These are phyloP conservation scores for Decapterus maruadsi DNA, from an alignment of 2,797 vertebrate genomes.

Conservation along the genomic window DNA sequence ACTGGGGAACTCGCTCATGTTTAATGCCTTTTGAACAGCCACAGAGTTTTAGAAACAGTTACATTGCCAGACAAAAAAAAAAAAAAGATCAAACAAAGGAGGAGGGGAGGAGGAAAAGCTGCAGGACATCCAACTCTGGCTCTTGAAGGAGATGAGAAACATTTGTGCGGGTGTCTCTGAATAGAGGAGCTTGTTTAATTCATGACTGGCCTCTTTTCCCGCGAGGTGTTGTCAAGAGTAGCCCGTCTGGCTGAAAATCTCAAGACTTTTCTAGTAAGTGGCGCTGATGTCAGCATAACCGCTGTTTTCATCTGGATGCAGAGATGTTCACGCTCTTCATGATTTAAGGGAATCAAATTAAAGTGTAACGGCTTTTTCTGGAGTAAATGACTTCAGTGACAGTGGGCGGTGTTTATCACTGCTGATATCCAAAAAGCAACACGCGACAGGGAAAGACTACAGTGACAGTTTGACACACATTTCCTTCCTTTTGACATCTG, in stretches of 20 bases:
- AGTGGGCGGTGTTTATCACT: not conserved
- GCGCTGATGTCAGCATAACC: constrained; percentile 36
- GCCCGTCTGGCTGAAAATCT: constrained; percentile 21
- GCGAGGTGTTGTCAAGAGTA: constrained; percentile 26
- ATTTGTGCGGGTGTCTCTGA: constrained; percentile 62
- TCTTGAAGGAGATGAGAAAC: constrained; percentile 68
- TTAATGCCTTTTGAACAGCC: constrained; percentile 81
- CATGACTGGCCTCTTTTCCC: constrained; percentile 54
- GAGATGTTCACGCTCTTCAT: not conserved
- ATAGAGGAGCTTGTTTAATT: constrained; percentile 73
- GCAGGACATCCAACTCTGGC: constrained; percentile 74
- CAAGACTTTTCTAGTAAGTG: constrained; percentile 22
- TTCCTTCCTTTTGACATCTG: not conserved
- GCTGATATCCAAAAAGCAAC: constrained; percentile 9
- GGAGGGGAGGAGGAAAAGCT: constrained; percentile 64
- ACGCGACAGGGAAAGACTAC: not conserved
- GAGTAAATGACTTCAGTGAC: constrained; percentile 1
- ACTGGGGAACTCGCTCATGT: constrained; percentile 72
- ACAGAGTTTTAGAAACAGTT: constrained; percentile 66
- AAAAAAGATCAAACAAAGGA: constrained; percentile 75
- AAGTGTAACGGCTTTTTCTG: constrained; percentile 2
- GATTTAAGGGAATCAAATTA: constrained; percentile 14
- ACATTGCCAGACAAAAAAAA: constrained; percentile 57
- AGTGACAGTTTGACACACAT: not conserved
- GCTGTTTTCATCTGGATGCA: constrained; percentile 22